phyloP scores from a whole-genome alignment of 2,888 invertebrate genomes.

The Apamea crenata region DNA sequence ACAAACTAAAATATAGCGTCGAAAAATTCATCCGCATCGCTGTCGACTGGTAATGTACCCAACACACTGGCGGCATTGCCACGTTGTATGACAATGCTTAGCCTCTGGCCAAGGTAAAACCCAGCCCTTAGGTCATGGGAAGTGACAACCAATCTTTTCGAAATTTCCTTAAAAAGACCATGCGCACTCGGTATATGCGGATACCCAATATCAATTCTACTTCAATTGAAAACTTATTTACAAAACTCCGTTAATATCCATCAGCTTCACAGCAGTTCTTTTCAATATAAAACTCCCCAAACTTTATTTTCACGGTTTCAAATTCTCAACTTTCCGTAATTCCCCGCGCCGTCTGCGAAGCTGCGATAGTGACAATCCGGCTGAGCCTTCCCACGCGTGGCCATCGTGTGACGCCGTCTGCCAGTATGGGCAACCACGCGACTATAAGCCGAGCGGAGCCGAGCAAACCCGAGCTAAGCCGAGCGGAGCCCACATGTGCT shows the following conservation, averaged over 20 bases:
- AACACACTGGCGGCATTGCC: too few relatives aligned
- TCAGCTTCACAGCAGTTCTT: background rate
- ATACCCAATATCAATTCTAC: background rate
- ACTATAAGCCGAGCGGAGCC: conserved; percentile 26
- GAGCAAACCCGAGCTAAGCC: background rate
- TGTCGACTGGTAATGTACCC: too few relatives aligned
- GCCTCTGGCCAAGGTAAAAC: too few relatives aligned
- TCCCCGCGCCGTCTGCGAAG: conserved; percentile 14
- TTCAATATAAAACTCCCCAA: conserved; percentile 8
- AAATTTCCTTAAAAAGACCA: too few relatives aligned
- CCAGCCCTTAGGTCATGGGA: too few relatives aligned
- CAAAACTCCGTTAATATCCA: background rate
- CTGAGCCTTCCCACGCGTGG: conserved; percentile 37
- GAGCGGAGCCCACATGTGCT: conserved; percentile 20
- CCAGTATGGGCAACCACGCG: conserved; percentile 14
- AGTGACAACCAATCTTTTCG: too few relatives aligned
- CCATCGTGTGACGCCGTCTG: conserved; percentile 17
- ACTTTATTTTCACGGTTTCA: background rate
- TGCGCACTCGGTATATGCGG: too few relatives aligned
- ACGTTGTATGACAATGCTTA: too few relatives aligned
- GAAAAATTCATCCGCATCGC: too few relatives aligned
- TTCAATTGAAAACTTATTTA: background rate
- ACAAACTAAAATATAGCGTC: too few relatives aligned
- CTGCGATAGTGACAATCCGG: conserved; percentile 45
- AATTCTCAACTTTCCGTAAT: conserved; percentile 13